These are phyloP conservation scores for Drosophila quadrilineata DNA, from an alignment of 1,140 invertebrate species.

Conservation along the genomic window DNA sequence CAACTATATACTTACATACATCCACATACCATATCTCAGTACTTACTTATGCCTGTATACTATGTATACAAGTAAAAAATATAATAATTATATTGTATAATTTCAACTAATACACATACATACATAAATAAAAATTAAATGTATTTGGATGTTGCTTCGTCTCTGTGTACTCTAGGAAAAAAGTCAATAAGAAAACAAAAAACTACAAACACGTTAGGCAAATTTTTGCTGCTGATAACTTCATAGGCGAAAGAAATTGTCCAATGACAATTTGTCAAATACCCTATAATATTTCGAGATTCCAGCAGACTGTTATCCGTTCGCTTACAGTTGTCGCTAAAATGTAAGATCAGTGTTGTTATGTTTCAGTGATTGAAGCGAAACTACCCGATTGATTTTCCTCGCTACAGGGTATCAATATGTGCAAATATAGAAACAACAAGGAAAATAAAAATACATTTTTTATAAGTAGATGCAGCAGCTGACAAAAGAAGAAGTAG, in stretches of 20 bases:
- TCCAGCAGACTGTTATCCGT: no score
- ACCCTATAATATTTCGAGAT: slow-evolving; percentile 3
- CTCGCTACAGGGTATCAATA: slow-evolving; percentile 4
- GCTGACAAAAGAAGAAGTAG: neutral
- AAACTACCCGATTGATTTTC: no score
- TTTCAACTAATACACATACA: neutral
- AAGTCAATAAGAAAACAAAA: slow-evolving; percentile 21
- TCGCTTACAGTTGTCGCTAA: no score
- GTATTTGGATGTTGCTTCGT: slow-evolving; percentile 11
- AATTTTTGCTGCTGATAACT: slow-evolving; percentile 58
- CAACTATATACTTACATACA: neutral
- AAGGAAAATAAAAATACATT: no score
- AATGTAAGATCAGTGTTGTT: no score
- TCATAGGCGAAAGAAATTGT: neutral
- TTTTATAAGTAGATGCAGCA: slow-evolving; percentile 7
- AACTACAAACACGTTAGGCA: slow-evolving; percentile 42
- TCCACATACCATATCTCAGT: neutral
- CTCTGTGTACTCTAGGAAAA: slow-evolving; percentile 11
- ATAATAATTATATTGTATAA: neutral
- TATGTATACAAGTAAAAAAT: no score
- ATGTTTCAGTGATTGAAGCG: no score
- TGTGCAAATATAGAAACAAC: slow-evolving; percentile 14
- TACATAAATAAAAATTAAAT: slow-evolving; percentile 2
- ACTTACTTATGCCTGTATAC: no score
- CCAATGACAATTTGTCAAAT: neutral